Percentiles rank a stretch among this genome's conserved stretches.
Conservation (phyloP, 2,888 invertebrate genomes). For the Melieria crassipennis region DNA sequence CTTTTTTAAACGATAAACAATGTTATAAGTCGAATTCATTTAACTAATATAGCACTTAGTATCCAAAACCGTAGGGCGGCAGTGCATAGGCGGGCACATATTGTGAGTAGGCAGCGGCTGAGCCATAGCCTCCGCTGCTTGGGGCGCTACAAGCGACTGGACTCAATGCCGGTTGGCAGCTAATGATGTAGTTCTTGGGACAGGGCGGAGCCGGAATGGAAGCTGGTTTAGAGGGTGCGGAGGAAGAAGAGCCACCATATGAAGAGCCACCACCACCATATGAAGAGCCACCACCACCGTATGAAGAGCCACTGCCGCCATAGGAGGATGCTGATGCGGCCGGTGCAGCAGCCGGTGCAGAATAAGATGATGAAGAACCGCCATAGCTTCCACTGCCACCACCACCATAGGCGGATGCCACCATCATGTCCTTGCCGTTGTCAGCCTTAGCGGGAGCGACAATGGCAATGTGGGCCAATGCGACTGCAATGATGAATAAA, state of each 20-base stretch:
- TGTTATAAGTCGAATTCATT: too few relatives aligned
- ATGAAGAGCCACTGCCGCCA: constrained; percentile 29
- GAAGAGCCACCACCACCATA: constrained; percentile 11
- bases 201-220: constrained; percentile 23
- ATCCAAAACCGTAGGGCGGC: constrained; percentile 42
- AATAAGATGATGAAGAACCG: constrained; percentile 25
- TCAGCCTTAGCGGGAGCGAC: constrained; percentile 45
- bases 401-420: constrained; percentile 50
- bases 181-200: constrained; percentile 24
- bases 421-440: constrained; percentile 44
- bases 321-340: constrained; percentile 12
- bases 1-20: too few relatives aligned
- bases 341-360: constrained; percentile 37
- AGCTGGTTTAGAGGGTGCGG: constrained; percentile 18
- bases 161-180: constrained; percentile 23
- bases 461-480: constrained; percentile 42
- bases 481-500: constrained; percentile 35
- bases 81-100: constrained; percentile 52
- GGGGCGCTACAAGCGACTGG: constrained; percentile 21
- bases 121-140: constrained; percentile 45
- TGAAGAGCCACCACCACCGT: neutral
- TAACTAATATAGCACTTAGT: constrained; percentile 2
- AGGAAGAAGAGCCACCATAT: constrained; percentile 26
- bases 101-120: constrained; percentile 58
- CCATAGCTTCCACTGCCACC: constrained; percentile 17